Evolutionary conservation across 2,113 vertebrate species (phyloP), one percentile per base, ranked within the genome.

Genomic region (Antechinus flavipes): DNA sequence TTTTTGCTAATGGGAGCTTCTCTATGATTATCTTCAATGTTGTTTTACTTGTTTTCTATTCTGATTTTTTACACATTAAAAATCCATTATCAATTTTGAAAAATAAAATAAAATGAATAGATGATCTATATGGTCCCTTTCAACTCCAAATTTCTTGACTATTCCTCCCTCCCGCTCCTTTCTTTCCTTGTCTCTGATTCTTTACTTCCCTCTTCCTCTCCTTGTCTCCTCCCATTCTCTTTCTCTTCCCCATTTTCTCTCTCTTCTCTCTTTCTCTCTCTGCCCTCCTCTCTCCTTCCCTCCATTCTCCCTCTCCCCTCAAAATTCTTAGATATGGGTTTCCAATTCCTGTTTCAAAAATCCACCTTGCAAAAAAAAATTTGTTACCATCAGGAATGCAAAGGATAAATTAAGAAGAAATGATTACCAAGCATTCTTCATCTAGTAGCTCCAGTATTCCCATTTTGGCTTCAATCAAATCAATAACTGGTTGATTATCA

Each of bases 391-490:
- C 76, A 27, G 93, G 91, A 96, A 0, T 5, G 35, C 0, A 91
- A 92, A 93, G 92, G 0, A 89, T 0, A 1, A 19, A 96, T 91
- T 91, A 49, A 96, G 27, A 46, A 76, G 50, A 42, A 50, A 42
- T 26, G 26, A 54, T 97, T 98, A 99, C 99, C 99, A 99, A 97
- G 96, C 99, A 99, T 95, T 99, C 99, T 98, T 99, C 99, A 98
- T 99, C 99, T 89, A 99, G 98, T 95, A 99, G 98, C 91, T 99
- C 99, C 96, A 99, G 98, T 97, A 99, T 99, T 55, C 99, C 99
- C 99, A 99, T 99, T 98, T 99, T 99, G 90, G 99, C 99, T 98
- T 99, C 99, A 93, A 99, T 99, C 92, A 99, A 98, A 98, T 99
- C 99, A 97, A 99, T 99, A 97, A 99, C 99, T 0, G 99, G 99